These are phyloP conservation scores for Hofmannophila pseudospretella DNA, from an alignment of 2,888 invertebrate species.

Conservation along the genomic window DNA sequence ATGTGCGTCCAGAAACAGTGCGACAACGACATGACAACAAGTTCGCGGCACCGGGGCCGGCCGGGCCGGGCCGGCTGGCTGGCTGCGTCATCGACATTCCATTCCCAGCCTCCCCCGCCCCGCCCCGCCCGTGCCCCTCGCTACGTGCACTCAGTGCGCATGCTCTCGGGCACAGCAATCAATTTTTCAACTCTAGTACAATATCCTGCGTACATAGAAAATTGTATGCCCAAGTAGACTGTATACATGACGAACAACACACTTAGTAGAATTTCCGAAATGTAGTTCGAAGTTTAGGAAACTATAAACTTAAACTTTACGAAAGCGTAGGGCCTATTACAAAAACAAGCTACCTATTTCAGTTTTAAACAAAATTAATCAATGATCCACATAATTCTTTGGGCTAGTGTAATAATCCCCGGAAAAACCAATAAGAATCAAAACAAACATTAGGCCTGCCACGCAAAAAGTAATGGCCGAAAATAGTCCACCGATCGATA, in stretches of 20 bases:
- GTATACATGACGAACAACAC: too few species aligned
- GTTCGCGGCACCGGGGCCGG: constrained; percentile 54
- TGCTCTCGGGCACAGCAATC: constrained; percentile 56
- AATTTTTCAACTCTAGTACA: constrained; percentile 27
- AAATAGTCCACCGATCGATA: constrained; percentile 57
- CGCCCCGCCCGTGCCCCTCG: constrained; percentile 21
- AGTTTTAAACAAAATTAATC: too few species aligned
- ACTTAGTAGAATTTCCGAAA: too few species aligned
- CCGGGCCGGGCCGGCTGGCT: constrained; percentile 2
- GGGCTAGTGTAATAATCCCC: background rate
- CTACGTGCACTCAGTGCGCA: constrained; percentile 61
- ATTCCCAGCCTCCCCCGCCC: constrained; percentile 45
- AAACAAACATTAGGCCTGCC: background rate
- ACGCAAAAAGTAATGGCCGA: constrained; percentile 48
- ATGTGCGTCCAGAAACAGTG: constrained; percentile 58
- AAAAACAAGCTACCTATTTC: too few species aligned
- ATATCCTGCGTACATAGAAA: too few species aligned
- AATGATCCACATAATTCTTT: background rate
- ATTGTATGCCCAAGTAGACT: too few species aligned
- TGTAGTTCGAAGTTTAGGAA: too few species aligned
- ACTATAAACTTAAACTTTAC: too few species aligned
- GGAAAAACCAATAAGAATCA: background rate
- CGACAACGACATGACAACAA: constrained; percentile 71
- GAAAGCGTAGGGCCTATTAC: too few species aligned
- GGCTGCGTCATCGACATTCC: constrained; percentile 71